Percentiles rank a stretch among this genome's conserved stretches.
Conservation (phyloP, 2,888 invertebrate genomes). For the Agrochola litura region DNA sequence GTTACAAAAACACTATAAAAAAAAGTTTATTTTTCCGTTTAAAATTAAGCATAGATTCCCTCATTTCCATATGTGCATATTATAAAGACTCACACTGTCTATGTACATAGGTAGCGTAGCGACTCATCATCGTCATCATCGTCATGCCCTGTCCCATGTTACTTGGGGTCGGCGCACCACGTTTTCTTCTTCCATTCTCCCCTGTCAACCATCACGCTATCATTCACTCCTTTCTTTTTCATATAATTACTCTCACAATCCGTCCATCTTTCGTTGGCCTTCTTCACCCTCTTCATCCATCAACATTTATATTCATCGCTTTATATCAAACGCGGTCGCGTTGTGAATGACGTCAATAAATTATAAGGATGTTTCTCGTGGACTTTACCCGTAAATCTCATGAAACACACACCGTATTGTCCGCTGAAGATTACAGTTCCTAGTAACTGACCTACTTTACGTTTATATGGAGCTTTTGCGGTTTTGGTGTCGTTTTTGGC, state of each 20-base stretch:
- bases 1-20: too few species aligned
- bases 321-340: not conserved
- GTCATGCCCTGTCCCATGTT: not conserved
- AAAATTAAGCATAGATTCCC: too few species aligned
- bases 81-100: too few species aligned
- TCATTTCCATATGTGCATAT: too few species aligned
- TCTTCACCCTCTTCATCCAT: not conserved
- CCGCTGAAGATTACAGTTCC: constrained; percentile 29
- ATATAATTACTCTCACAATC: not conserved
- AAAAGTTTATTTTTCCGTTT: too few species aligned
- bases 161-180: fast-evolving
- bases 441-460: constrained; percentile 35
- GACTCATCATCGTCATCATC: not conserved
- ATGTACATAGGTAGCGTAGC: not conserved
- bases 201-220: not conserved
- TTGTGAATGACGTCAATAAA: constrained; percentile 36
- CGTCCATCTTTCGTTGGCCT: not conserved
- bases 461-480: not conserved
- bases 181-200: not conserved
- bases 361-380: constrained; percentile 20
- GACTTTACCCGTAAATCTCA: constrained; percentile 34
- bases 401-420: constrained; percentile 11
- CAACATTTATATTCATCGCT: not conserved
- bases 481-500: constrained; percentile 5
- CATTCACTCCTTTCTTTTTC: not conserved